phyloP scores from a whole-genome alignment of 2,888 invertebrate genomes.

The Ecliptopera silaceata region DNA sequence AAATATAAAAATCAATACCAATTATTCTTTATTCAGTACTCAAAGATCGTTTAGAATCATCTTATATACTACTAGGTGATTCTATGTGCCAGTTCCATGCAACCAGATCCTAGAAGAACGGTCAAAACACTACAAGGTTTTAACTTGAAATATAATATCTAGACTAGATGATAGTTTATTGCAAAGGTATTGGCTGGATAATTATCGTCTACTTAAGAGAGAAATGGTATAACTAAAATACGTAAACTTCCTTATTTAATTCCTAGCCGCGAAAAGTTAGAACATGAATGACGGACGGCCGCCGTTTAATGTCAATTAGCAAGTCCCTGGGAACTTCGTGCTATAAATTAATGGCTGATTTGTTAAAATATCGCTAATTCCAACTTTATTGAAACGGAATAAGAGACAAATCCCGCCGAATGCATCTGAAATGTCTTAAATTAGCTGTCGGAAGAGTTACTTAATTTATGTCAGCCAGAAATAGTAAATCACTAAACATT shows the following conservation, averaged over 20 bases:
- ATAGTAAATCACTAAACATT: conserved; percentile 17
- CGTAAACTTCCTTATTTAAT: conserved; percentile 45
- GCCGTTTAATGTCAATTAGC: conserved; percentile 75
- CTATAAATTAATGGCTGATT: conserved; percentile 54
- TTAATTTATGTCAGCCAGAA: conserved; percentile 9
- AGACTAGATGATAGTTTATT: too few species aligned
- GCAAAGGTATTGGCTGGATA: not conserved
- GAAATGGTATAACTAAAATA: conserved; percentile 26
- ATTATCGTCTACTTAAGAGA: conserved; percentile 13
- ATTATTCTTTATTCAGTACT: too few species aligned
- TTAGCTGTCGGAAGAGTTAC: conserved; percentile 14
- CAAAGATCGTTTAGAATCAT: too few species aligned
- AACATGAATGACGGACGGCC: conserved; percentile 69
- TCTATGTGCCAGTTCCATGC: too few species aligned
- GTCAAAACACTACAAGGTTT: too few species aligned
- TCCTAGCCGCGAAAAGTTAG: conserved; percentile 53
- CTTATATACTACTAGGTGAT: too few species aligned
- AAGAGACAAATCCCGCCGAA: conserved; percentile 18
- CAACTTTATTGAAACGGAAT: conserved; percentile 39
- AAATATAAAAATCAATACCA: too few species aligned
- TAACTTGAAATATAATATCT: too few species aligned
- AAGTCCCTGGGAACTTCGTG: conserved; percentile 51
- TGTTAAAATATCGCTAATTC: conserved; percentile 34
- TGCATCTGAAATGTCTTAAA: conserved; percentile 5
- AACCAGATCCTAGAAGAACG: too few species aligned